Evolutionary conservation across 2,888 invertebrate species (phyloP), one percentile per base, ranked within the genome.

Genomic region (Tetheella fluctuosa): DNA sequence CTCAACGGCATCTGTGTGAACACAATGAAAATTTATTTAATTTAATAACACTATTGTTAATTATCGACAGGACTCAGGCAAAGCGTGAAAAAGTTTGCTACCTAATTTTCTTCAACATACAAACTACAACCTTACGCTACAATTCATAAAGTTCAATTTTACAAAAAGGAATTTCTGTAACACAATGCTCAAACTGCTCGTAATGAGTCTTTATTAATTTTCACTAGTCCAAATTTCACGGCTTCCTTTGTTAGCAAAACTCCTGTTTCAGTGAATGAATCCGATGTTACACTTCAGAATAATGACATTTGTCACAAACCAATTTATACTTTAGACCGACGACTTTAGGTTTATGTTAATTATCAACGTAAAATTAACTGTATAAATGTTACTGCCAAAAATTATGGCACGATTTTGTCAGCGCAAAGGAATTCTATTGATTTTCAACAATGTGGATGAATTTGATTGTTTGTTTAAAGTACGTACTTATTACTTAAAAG

Each of bases 171-270:
- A 8, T 37, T 23, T 37, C 52, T 28, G 23, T 55, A 55, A 34
- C 55, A 7, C 23, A 34, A 37, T 65, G 54, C 59, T 4, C 2
- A 52, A 55, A 77, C 65, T 68, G 69, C 65, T 73, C 71, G 71
- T 87, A 86, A 87, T 87, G 83, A 85, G 76, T 65, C 73, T 76
- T 83, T 85, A 81, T 85, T 83, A 80, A 79, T 79, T 84, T 84
- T 77, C 80, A 80, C 83, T 81, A 80, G 79, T 77, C 77, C 74
- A 71, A 78, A 88, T 88, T 88, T 86, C 84, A 88, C 83, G 83
- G 78, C 71, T 52, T 71, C 79, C 79, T 79, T 87, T 86, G 85
- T 85, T 69, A 71, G 70, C 59, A 71, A 72, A 78, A 86, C 86
- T 85, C 76, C 84, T 78, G 85, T 84, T 83, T 83, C 81, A 80